Evolutionary conservation across 2,113 vertebrate species (phyloP).

Genomic region (Illadopsis cleaveri): DNA sequence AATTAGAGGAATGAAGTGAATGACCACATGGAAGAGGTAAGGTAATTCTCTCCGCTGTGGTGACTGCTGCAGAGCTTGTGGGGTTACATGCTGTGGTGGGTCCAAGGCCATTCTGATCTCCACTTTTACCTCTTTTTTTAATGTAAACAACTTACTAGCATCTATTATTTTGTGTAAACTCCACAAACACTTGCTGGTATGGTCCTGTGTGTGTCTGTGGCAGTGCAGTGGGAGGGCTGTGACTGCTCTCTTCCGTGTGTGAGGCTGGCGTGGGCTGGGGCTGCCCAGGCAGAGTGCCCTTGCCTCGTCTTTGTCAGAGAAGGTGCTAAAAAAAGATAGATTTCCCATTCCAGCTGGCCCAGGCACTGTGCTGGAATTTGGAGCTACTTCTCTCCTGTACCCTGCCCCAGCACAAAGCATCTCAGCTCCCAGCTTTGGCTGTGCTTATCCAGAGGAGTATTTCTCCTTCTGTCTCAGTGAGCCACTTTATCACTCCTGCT

Average conservation of each 20-base stretch:
- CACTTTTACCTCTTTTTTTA: not conserved
- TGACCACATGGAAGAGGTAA: not conserved
- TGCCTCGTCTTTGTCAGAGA: conserved; percentile 54
- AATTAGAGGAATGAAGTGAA: not conserved
- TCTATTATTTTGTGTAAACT: not conserved
- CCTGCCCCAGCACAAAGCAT: not conserved
- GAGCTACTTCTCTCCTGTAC: not conserved
- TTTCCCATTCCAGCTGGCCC: not conserved
- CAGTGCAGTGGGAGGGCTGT: not conserved
- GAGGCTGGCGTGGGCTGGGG: conserved; percentile 10
- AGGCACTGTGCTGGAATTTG: not conserved
- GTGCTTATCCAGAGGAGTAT: not conserved
- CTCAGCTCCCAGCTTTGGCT: not conserved
- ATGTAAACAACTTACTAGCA: not conserved
- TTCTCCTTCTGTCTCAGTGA: not conserved
- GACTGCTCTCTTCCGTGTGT: conserved; percentile 57
- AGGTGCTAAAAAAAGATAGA: conserved; percentile 17
- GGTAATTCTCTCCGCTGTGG: not conserved
- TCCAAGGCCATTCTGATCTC: not conserved
- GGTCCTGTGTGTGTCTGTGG: not conserved
- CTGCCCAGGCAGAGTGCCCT: not conserved
- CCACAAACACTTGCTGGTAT: not conserved
- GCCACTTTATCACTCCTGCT: not conserved
- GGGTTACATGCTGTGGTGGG: not conserved
- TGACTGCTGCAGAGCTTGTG: not conserved